Evolutionary conservation across 2,797 vertebrate genomes (phyloP), one percentile per base, ranked within the genome.

Genomic region (Rhinogobio ventralis): DNA sequence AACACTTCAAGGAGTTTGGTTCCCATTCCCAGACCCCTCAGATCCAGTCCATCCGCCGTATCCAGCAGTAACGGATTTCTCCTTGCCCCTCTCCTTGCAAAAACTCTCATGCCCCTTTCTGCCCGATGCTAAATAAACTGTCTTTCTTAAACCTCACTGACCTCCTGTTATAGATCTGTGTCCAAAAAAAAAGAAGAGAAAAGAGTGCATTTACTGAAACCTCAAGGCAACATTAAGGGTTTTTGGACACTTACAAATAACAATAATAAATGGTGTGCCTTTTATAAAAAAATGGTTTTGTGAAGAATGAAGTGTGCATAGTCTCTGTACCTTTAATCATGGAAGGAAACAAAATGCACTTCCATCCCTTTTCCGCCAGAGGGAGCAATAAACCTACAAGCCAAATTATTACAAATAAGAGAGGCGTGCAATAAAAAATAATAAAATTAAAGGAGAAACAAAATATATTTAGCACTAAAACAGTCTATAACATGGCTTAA

Each of bases 1-100:
- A 97, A 92, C 96, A 96, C 87, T 97, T 97, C 93, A 93, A 94
- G 90, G 97, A 98, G 93, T 97, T 96, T 91, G 98, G 97, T 79
- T 96, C 97, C 87, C 97, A 97, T 1, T 97, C 95, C 9, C 97
- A 97, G 93, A 97, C 97, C 84, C 96, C 95, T 92, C 97, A 97
- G 94, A 96, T 99, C 90, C 97, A 99, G 94, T 97, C 97, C 92
- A 95, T 97, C 93, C 96, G 97, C 91, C 95, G 97, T 90, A 96
- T 98, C 92, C 97, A 98, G 95, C 97, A 97, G 94, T 98, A 96
- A 96, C 88, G 77, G 83, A 79, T 53, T 51, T 51, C 75, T 72
- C 57, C 82, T 79, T 51, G 69, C 85, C 87, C 87, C 64, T 80
- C 79, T 79, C 89, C 89, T 91, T 49, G 25, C 81, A 83, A 89